Percentiles rank a stretch among this genome's conserved stretches.
These are phyloP conservation scores for Magallana angulata DNA, from an alignment of 1,140 invertebrate genomes.

Conservation along the genomic window DNA sequence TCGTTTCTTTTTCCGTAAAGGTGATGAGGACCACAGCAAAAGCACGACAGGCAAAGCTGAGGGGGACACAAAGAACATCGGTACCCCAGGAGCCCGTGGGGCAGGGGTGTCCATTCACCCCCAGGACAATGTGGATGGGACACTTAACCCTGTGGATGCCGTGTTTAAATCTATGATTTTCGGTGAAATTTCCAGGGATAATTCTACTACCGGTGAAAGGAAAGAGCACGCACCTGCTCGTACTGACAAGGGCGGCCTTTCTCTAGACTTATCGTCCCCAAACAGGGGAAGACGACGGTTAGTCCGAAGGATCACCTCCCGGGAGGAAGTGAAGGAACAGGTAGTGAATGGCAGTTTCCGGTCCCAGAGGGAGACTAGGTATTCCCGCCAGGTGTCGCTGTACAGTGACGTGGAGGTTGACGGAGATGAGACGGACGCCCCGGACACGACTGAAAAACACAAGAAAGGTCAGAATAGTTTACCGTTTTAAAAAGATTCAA, in stretches of 20 bases:
- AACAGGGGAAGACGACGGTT: neutral
- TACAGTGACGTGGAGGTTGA: slow-evolving; percentile 31
- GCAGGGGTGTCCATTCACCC: neutral
- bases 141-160: neutral
- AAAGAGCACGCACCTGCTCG: neutral
- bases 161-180: slow-evolving; percentile 17
- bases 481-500: too few relatives aligned
- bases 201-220: neutral
- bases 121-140: neutral
- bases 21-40: neutral
- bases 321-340: neutral
- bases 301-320: neutral
- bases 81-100: neutral
- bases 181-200: neutral
- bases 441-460: neutral
- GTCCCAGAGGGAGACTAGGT: neutral
- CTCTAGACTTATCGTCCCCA: neutral
- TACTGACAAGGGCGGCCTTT: neutral
- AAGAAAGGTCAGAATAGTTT: neutral
- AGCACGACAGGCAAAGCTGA: neutral
- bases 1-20: slow-evolving; percentile 17
- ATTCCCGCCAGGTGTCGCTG: slow-evolving; percentile 26
- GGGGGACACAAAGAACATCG: neutral
- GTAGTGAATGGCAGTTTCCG: neutral
- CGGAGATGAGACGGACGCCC: slow-evolving; percentile 2